Base-by-base conservation (phyloP, 1,140 invertebrate genomes). In the Drosophila lacertosa region DNA sequence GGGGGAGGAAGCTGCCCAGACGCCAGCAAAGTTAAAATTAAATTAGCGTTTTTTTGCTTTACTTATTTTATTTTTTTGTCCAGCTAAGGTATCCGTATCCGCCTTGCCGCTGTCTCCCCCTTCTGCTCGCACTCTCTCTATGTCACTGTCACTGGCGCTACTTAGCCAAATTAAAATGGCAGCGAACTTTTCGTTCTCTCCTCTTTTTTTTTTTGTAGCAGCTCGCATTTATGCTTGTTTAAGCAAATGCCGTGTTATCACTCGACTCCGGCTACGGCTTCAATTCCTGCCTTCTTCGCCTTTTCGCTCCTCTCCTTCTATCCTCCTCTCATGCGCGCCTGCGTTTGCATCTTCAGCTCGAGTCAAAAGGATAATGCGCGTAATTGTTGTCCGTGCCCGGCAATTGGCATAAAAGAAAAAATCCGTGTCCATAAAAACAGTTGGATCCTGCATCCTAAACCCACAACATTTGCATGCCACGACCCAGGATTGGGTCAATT, bases 131-230 rank as follows among this genome's bases (percentile, higher is more conserved):
- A 18, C 62, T 24, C 11, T 13, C 24, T 45, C 40, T 62, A 22
- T 78, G 70, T 66, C 65, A 54, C 39, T 75, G 79, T 82, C 79
- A 78, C 79, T 77, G 80, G 66, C 60, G 71, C 81, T 84, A 84
- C 80, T 84, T 86, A 84, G 81, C 81, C 63, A 86, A 84, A 84
- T 84, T 86, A 84, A 84, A 84, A 84, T 77, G 74, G 76, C 73
- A 79, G 37, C 72, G 44, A 47, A 45, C 39, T 24, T 55, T 68
- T 59, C 16, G 2, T 68, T 35, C 2, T 50, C 11, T 24, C 15
- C 10, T 13, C n/a, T 40, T 66, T 63, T 62, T 68, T 48, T 63
- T 59, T 73, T 80, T 65, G 68, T 83, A 74, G 72, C 72, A 51
- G 59, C 63, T 80, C 60, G 47, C 81, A 76, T 86, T 86, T 86